These are phyloP conservation scores for Gymnocephalus cernua DNA, from an alignment of 2,113 vertebrate genomes.

Conservation along the genomic window DNA sequence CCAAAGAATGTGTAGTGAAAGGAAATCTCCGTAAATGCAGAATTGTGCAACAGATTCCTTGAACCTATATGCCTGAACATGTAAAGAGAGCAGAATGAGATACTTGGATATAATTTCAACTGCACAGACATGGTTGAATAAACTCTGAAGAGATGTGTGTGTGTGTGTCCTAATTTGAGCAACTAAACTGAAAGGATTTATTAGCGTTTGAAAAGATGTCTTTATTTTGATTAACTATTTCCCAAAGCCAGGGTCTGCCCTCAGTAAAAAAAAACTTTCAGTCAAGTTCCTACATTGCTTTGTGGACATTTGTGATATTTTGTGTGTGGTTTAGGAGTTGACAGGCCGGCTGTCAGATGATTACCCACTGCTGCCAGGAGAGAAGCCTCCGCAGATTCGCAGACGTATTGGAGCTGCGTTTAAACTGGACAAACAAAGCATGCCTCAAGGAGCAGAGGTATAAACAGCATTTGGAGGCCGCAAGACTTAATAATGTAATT, in stretches of 20 bases:
- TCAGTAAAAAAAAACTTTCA: conserved; percentile 13
- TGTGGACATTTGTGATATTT: conserved; percentile 12
- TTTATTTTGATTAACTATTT: conserved; percentile 24
- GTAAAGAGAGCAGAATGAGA: conserved; percentile 54
- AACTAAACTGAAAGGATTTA: conserved; percentile 19
- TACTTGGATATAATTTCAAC: conserved; percentile 46
- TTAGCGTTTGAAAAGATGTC: background rate
- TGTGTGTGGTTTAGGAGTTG: conserved; percentile 86
- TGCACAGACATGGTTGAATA: conserved; percentile 5
- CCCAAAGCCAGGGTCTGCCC: background rate
- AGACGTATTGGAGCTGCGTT: conserved; percentile 91
- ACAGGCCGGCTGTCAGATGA: conserved; percentile 88
- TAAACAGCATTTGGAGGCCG: conserved; percentile 9
- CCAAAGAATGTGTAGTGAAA: conserved; percentile 71
- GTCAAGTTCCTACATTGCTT: background rate
- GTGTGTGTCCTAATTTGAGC: conserved; percentile 3
- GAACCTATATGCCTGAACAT: conserved; percentile 75
- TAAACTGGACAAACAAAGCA: conserved; percentile 87
- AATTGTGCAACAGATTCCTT: conserved; percentile 76
- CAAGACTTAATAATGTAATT: background rate
- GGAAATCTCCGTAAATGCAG: conserved; percentile 52
- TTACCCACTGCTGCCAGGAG: conserved; percentile 89
- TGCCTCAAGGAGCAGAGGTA: conserved; percentile 84
- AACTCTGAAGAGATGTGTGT: background rate
- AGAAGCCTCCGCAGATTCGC: conserved; percentile 89